Percentiles rank a stretch among this genome's conserved stretches.
phyloP scores from a whole-genome alignment of 2,113 vertebrate genomes.

The Tachysurus fulvidraco region DNA sequence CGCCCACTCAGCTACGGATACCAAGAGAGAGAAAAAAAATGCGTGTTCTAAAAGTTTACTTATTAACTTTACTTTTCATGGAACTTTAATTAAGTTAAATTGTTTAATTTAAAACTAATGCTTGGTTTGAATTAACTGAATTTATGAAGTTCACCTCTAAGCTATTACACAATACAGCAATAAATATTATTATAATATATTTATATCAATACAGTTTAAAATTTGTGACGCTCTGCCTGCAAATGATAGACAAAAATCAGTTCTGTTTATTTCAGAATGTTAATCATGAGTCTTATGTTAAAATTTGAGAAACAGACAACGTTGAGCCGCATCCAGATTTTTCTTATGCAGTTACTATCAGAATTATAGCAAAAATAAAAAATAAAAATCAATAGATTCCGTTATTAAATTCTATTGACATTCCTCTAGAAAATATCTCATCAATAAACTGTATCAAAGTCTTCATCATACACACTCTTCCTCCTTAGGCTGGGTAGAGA shows the following conservation, averaged over 20 bases:
- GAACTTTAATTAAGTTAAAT: too few relatives aligned
- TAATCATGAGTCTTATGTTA: not conserved
- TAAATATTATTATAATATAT: too few relatives aligned
- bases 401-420: too few relatives aligned
- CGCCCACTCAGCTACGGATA: not conserved
- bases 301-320: not conserved
- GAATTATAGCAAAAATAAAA: not conserved
- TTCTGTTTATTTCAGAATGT: not conserved
- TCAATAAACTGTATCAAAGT: not conserved
- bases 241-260: not conserved
- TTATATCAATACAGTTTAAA: not conserved
- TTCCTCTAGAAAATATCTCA: not conserved
- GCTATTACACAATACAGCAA: too few relatives aligned
- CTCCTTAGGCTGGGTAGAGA: constrained; percentile 83
- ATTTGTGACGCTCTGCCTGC: not conserved
- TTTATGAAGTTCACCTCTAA: too few relatives aligned
- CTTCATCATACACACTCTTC: not conserved
- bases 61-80: too few relatives aligned
- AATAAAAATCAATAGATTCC: too few relatives aligned
- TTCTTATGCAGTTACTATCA: not conserved
- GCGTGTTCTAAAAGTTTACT: too few relatives aligned
- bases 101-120: too few relatives aligned
- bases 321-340: not conserved
- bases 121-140: too few relatives aligned
- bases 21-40: not conserved